Evolutionary conservation across 2,888 invertebrate species (phyloP).

Genomic region (Drosophila lutescens): DNA sequence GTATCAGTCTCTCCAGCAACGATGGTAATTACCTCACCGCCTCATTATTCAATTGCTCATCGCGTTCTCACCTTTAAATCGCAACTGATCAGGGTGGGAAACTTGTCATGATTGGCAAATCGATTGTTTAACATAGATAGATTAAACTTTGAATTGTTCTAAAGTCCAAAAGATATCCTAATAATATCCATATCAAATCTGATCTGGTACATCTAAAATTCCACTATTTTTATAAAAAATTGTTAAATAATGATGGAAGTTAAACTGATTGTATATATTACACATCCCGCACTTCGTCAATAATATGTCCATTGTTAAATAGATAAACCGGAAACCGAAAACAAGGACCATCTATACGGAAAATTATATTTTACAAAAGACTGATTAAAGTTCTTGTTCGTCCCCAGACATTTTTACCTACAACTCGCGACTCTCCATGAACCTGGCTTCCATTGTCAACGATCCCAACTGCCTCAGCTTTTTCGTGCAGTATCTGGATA

Average conservation of each 20-base stretch:
- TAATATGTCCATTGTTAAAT: too few relatives aligned
- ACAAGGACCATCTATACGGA: too few relatives aligned
- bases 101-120: neutral
- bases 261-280: too few relatives aligned
- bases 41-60: slow-evolving; percentile 22
- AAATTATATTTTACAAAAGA: too few relatives aligned
- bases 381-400: neutral
- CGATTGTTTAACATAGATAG: neutral
- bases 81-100: neutral
- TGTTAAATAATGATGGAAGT: too few relatives aligned
- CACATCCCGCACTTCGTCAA: too few relatives aligned
- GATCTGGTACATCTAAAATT: neutral
- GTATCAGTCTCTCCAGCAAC: slow-evolving; percentile 61
- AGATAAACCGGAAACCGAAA: too few relatives aligned
- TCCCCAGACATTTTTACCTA: slow-evolving; percentile 77
- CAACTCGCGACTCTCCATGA: slow-evolving; percentile 88
- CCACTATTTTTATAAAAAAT: too few relatives aligned
- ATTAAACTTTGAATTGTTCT: too few relatives aligned
- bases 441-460: slow-evolving; percentile 89
- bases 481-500: slow-evolving; percentile 94
- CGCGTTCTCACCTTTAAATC: slow-evolving; percentile 26
- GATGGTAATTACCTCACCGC: slow-evolving; percentile 59
- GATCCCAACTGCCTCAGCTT: slow-evolving; percentile 93
- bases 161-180: too few relatives aligned
- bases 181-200: neutral